phyloP scores from a whole-genome alignment of 1,140 invertebrate genomes.

The Alviniconcha marisindica region DNA sequence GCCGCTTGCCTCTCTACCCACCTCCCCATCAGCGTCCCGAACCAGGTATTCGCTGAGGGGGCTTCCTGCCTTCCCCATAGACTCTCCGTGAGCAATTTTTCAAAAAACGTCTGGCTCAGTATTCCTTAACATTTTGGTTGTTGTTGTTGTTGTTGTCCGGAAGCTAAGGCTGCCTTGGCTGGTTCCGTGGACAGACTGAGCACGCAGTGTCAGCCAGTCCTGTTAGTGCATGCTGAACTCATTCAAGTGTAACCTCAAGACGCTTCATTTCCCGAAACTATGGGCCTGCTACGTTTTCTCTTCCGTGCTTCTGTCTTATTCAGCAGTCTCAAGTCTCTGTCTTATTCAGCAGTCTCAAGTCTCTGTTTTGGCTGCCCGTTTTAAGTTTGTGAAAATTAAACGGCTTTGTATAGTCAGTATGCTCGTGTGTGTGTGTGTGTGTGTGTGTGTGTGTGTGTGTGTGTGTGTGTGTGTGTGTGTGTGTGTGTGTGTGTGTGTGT shows the following conservation, averaged over 20 bases:
- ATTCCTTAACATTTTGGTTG: too few species aligned
- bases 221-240: too few species aligned
- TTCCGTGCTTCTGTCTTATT: not conserved
- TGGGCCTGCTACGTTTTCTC: not conserved
- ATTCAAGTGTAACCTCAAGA: too few species aligned
- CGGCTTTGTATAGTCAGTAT: too few species aligned
- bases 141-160: too few species aligned
- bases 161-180: not conserved
- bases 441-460: slow-evolving; percentile 24
- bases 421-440: slow-evolving; percentile 19
- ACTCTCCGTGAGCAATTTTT: too few species aligned
- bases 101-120: too few species aligned
- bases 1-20: too few species aligned
- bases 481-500: slow-evolving; percentile 24
- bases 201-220: not conserved
- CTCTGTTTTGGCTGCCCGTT: not conserved
- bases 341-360: not conserved
- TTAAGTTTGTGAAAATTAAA: not conserved
- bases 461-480: slow-evolving; percentile 21
- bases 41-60: too few species aligned
- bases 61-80: too few species aligned
- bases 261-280: not conserved
- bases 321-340: not conserved
- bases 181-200: not conserved
- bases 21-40: too few species aligned